A percentile compares a stretch with the other conserved stretches of the same genome.
Conservation (phyloP, 2,113 vertebrate genomes). For the Zosterops japonicus region DNA sequence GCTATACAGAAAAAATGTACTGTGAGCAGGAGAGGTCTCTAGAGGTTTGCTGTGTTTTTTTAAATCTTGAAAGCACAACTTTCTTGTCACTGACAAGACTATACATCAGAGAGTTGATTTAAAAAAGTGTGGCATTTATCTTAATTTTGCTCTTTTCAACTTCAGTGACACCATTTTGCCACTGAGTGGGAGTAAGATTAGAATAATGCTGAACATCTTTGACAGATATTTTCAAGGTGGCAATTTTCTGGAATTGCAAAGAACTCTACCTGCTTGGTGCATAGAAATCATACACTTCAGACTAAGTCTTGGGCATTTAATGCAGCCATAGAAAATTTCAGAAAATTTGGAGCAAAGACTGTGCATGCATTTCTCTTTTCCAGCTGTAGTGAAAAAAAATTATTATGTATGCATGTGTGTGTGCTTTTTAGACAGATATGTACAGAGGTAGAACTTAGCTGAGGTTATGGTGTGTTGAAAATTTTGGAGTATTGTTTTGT, state of each 20-base stretch:
- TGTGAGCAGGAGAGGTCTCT: background rate
- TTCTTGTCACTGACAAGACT: background rate
- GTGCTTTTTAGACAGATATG: background rate
- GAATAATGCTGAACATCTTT: background rate
- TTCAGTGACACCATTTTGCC: background rate
- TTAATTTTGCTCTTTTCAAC: slow-evolving; percentile 1
- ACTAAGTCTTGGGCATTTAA: background rate
- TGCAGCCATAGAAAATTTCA: background rate
- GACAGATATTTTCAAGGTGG: background rate
- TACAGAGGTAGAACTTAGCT: background rate
- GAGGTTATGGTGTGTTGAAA: background rate
- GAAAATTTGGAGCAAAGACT: background rate
- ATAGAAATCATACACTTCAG: background rate
- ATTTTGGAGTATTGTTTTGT: background rate
- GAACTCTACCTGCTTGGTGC: background rate
- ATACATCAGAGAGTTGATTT: background rate
- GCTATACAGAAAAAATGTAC: background rate
- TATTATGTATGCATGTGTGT: background rate
- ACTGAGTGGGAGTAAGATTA: background rate
- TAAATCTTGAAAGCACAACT: background rate
- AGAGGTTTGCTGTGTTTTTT: background rate
- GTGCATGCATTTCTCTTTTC: background rate
- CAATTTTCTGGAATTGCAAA: background rate
- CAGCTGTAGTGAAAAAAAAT: background rate
- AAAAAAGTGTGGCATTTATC: background rate